Base-by-base conservation (phyloP, 2,888 invertebrate species). In the Nasonovia ribisnigri region DNA sequence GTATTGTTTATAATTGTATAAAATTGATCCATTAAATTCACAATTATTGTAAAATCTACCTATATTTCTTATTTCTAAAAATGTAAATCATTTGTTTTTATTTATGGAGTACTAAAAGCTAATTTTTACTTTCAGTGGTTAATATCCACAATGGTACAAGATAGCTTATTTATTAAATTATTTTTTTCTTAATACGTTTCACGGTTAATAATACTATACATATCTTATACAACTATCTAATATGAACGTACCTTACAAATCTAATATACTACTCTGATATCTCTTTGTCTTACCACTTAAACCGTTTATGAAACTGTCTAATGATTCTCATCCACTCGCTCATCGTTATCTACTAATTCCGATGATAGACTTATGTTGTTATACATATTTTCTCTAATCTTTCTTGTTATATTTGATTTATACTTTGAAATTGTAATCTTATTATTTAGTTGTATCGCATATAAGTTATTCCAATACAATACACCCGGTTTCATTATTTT, bases 311-410 rank as follows among this genome's bases (percentile, higher is more conserved):
- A 26, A 86, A 43, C 13, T 86, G 43, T 29, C 86, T 43, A 29
- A 43, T 86, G 16, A 43, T 86, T 46, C 29, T 26, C 46, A 43
- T 86, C 86, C 86, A 86, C 86, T 86, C 86, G 13, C 43, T 86
- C 86, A 86, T 86, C 86, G 46, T 86, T 29, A 86, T 86, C 46
- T 43, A 43, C 43, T 86, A 86, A 86, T 86, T 29, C 46, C 46
- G 13, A 46, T 86, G 46, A 46, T 86, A 84, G n/a, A 77, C 36
- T 36, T 20, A 67, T 20, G 77, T 36, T 77, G 77, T 77, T 77
- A 77, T 77, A 77, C 77, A 77, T 77, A 77, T 77, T 77, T 6
- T 77, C n/a, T 77, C 36, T 77, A 77, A 77, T 77, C 77, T 36
- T 20, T 26, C 77, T 77, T 20, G 36, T 36, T 36, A 36, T 77